Conservation (phyloP, 1,140 invertebrate genomes). For the Pseudobourletiella spinata region DNA sequence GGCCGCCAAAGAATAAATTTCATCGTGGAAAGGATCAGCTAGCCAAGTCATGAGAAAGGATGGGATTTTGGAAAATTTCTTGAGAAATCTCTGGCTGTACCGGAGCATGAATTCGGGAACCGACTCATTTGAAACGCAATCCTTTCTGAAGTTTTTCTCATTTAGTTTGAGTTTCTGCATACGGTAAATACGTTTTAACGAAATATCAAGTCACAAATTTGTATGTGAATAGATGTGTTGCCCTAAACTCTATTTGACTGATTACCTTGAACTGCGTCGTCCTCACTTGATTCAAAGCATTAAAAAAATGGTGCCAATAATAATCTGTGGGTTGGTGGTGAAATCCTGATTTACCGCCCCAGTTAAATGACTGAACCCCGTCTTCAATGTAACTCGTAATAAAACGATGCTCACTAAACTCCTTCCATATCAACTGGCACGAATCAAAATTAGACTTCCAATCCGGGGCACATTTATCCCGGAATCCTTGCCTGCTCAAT, state of each 20-base stretch:
- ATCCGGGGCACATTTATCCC: background rate
- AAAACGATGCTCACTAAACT: slow-evolving; percentile 38
- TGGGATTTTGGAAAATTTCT: background rate
- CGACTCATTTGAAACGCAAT: background rate
- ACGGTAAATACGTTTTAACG: background rate
- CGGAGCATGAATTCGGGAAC: slow-evolving; percentile 1
- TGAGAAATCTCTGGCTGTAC: background rate
- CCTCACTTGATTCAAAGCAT: background rate
- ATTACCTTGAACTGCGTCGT: background rate
- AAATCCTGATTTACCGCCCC: slow-evolving; percentile 41
- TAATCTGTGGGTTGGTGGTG: slow-evolving; percentile 40
- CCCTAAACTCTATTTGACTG: background rate
- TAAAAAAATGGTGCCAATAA: slow-evolving; percentile 38
- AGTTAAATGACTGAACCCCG: slow-evolving; percentile 38
- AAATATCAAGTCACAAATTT: background rate
- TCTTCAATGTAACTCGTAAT: slow-evolving; percentile 41
- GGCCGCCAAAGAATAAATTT: background rate
- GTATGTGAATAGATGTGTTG: background rate
- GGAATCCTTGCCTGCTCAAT: no score
- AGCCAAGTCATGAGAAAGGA: background rate
- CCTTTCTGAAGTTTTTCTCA: background rate
- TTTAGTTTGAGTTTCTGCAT: background rate
- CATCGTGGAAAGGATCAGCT: background rate
- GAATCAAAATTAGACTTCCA: slow-evolving; percentile 35
- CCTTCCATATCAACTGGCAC: slow-evolving; percentile 41